phyloP scores from a whole-genome alignment of 2,113 vertebrate genomes.

The Macheiramphus alcinus region DNA sequence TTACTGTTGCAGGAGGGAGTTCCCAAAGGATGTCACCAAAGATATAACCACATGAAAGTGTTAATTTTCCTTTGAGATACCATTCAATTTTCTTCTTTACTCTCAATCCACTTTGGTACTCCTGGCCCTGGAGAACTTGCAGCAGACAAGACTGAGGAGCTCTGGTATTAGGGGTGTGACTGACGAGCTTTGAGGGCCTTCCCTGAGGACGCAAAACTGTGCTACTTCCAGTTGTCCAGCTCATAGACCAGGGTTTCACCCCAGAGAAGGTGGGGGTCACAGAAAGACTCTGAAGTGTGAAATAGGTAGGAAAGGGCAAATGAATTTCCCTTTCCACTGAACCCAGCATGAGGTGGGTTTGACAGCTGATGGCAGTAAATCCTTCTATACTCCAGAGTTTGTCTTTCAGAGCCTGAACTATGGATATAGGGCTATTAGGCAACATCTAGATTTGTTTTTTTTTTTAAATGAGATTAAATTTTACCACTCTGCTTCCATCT shows the following conservation, averaged over 20 bases:
- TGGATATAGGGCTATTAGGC: accelerated
- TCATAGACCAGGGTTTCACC: background rate
- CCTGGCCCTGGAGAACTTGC: background rate
- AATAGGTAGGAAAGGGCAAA: background rate
- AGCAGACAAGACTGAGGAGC: background rate
- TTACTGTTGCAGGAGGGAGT: background rate
- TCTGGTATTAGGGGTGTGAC: background rate
- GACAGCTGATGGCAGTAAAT: background rate
- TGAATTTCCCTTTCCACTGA: background rate
- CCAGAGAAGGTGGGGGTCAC: background rate
- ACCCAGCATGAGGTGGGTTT: background rate
- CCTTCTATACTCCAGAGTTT: background rate
- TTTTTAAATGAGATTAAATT: background rate
- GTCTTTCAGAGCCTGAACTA: background rate
- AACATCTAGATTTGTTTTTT: background rate
- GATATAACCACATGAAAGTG: background rate
- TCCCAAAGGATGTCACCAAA: background rate
- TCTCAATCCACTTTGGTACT: background rate
- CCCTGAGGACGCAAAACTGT: background rate
- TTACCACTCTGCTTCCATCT: background rate
- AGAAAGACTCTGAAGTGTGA: background rate
- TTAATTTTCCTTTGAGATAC: background rate
- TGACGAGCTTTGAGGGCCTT: background rate
- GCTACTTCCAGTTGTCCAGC: background rate
- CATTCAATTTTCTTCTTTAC: background rate